Evolutionary conservation across 1,140 invertebrate species (phyloP).

Genomic region (Oedothorax gibbosus): DNA sequence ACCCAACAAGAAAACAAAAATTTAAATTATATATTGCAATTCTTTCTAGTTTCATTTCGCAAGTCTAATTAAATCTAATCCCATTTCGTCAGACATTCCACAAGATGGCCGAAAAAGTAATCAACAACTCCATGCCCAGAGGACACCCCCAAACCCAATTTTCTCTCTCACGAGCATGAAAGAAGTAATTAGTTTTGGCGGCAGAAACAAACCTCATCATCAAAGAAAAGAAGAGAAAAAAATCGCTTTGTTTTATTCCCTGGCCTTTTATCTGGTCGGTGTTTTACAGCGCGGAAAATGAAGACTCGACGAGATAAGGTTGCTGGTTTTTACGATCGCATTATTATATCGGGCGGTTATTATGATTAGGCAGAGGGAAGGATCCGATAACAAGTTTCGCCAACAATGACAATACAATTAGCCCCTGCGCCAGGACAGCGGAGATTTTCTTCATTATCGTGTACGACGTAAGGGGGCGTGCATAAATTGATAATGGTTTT

Average conservation of each 20-base stretch:
- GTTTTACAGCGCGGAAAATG: conserved; percentile 58
- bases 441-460: conserved; percentile 60
- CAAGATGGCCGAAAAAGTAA: no score
- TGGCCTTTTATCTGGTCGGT: conserved; percentile 56
- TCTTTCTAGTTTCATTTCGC: no score
- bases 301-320: conserved; percentile 51
- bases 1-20: no score
- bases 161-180: background rate
- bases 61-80: no score
- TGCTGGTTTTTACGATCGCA: conserved; percentile 52
- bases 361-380: conserved; percentile 60
- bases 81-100: no score
- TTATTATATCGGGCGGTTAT: conserved; percentile 61
- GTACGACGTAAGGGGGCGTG: background rate
- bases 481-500: background rate
- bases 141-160: no score
- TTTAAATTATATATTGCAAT: no score
- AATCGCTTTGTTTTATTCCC: conserved; percentile 51
- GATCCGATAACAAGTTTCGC: conserved; percentile 61
- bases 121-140: no score
- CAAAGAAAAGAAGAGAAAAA: background rate
- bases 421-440: conserved; percentile 51
- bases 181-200: conserved; percentile 54
- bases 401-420: conserved; percentile 62
- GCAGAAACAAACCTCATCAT: conserved; percentile 16